Evolutionary conservation across 2,888 invertebrate species (phyloP), one percentile per base, ranked within the genome.

Genomic region (Luperina nickerlii): DNA sequence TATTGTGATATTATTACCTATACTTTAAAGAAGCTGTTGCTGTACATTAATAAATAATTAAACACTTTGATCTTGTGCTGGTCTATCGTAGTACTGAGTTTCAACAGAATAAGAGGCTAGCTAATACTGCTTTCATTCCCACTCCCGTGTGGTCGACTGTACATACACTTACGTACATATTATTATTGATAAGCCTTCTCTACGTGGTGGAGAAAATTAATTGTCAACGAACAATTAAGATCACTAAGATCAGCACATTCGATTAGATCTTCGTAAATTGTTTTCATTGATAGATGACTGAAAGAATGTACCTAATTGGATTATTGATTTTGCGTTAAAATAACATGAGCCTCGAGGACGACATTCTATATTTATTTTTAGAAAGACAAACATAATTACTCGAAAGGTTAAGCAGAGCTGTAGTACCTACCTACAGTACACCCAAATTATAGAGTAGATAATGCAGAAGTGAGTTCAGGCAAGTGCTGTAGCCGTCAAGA

Each of bases 191-290:
- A 51, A 68, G 67, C 27, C 57, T 51, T 54, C 45, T 48, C 32
- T 71, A 74, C 65, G 85, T 68, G 67, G 15, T n/a, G 7, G 42
- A 70, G 79, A 62, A 66, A 72, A 77, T 68, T 65, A 80, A 62
- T 81, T 32, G 27, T 42, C n/a, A 65, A 24, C 27, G 15, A 74
- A 66, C 67, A 72, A 76, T 76, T n/a, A n/a, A n/a, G n/a, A n/a
- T n/a, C n/a, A n/a, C n/a, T 67, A 72, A 74, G 71, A 67, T 45
- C 76, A 76, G 57, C 20, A 48, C 60, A 54, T 81, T 84, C 54
- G 57, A 80, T 85, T 72, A 63, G 0, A 38, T 72, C 60, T 85
- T 72, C 42, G 82, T 74, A 65, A 74, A 74, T 85, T 74, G 76
- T 62, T 72, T 81, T 62, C 65, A 32, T 69, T 74, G 68, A 51